These are phyloP conservation scores for Mormyrus lacerda DNA, from an alignment of 2,113 vertebrate genomes.

Conservation along the genomic window DNA sequence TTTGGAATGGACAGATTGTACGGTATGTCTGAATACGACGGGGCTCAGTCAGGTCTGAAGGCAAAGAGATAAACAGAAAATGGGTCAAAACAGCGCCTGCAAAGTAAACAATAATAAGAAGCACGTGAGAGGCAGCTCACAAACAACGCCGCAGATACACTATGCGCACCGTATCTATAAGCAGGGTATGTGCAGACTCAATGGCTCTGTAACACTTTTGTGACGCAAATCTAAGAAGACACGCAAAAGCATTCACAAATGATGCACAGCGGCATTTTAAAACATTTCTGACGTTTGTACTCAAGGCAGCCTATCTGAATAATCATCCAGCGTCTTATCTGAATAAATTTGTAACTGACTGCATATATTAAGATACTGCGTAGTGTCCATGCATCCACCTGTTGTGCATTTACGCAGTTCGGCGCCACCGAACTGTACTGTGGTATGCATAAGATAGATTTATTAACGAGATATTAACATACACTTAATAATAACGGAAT, in stretches of 20 bases:
- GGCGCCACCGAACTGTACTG: neutral
- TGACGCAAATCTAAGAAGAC: neutral
- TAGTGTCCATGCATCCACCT: neutral
- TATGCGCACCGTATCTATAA: neutral
- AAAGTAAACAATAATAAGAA: neutral
- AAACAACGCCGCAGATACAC: neutral
- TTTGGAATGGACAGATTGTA: conserved; percentile 1
- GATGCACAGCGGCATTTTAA: neutral
- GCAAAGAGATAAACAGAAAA: neutral
- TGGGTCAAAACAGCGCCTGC: neutral
- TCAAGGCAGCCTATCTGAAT: neutral
- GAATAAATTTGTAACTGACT: neutral
- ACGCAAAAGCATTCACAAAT: neutral
- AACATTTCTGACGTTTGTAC: neutral
- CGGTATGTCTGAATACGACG: neutral
- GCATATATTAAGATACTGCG: neutral
- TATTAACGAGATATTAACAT: neutral
- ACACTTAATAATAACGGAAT: neutral
- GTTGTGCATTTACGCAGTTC: neutral
- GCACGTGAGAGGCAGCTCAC: neutral
- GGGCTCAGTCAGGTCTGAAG: neutral
- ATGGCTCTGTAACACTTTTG: neutral
- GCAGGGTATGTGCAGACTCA: neutral
- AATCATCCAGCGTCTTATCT: neutral
- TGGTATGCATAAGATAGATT: neutral